phyloP scores from a whole-genome alignment of 2,888 invertebrate genomes.

The Acholoe squamosa region DNA sequence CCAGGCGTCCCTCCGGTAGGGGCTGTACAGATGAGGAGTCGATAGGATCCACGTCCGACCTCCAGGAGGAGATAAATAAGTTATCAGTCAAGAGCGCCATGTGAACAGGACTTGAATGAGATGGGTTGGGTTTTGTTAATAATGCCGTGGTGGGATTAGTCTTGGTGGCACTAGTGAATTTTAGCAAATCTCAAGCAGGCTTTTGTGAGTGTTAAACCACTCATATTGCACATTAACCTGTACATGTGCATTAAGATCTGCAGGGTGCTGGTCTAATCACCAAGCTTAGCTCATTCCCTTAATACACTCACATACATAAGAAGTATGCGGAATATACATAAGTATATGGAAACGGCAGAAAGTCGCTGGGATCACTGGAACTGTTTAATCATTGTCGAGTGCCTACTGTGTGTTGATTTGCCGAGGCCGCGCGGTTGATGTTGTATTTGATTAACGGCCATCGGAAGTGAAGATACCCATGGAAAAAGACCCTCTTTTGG shows the following conservation, averaged over 20 bases:
- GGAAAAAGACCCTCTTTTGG: neutral
- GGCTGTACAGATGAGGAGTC: constrained; percentile 49
- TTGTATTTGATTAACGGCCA: neutral
- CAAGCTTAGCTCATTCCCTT: too few species aligned
- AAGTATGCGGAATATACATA: too few species aligned
- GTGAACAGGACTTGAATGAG: neutral
- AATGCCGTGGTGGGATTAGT: too few species aligned
- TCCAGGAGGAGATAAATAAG: constrained; percentile 39
- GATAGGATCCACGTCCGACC: constrained; percentile 47
- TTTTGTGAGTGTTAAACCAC: too few species aligned
- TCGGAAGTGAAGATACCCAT: neutral
- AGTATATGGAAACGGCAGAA: neutral
- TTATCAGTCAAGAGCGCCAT: constrained; percentile 30
- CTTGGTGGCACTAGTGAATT: too few species aligned
- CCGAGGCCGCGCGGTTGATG: neutral
- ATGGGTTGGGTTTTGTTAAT: neutral
- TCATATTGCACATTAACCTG: too few species aligned
- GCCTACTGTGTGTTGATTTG: neutral
- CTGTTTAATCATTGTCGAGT: constrained; percentile 8
- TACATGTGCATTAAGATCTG: too few species aligned
- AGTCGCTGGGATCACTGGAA: constrained; percentile 1
- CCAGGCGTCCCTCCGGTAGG: constrained; percentile 17
- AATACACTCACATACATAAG: too few species aligned
- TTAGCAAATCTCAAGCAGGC: too few species aligned
- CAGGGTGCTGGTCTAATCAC: too few species aligned